phyloP scores from a whole-genome alignment of 2,888 invertebrate species.

The Melinopterus prodromus region DNA sequence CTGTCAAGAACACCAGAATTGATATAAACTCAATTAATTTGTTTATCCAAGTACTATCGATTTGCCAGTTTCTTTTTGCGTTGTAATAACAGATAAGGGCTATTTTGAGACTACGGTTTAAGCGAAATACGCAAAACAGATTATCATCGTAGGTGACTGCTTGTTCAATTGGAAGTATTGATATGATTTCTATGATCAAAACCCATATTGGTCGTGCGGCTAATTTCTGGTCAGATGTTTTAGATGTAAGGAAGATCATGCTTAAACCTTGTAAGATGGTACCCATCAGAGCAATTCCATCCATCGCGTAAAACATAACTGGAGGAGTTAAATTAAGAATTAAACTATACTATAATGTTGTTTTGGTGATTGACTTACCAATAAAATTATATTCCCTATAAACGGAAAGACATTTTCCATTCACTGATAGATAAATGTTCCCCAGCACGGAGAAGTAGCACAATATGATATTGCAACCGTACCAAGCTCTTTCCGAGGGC shows the following conservation, averaged over 20 bases:
- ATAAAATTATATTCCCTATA: conserved; percentile 18
- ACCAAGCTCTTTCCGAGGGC: conserved; percentile 33
- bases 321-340: neutral
- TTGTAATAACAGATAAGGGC: conserved; percentile 33
- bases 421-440: conserved; percentile 25
- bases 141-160: conserved; percentile 27
- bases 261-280: conserved; percentile 27
- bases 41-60: conserved; percentile 14
- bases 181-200: conserved; percentile 38
- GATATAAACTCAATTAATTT: conserved; percentile 30
- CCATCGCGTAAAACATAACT: conserved; percentile 34
- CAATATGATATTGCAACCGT: conserved; percentile 22
- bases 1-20: conserved; percentile 26
- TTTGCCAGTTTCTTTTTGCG: conserved; percentile 19
- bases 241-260: conserved; percentile 27
- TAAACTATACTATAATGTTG: neutral
- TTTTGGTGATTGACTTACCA: neutral
- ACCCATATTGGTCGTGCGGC: conserved; percentile 25
- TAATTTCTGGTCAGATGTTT: conserved; percentile 29
- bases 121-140: conserved; percentile 26
- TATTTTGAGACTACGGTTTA: conserved; percentile 31
- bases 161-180: conserved; percentile 41
- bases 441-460: conserved; percentile 29
- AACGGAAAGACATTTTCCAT: conserved; percentile 24
- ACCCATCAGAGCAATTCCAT: conserved; percentile 28